Evolutionary conservation across 2,113 vertebrate genomes (phyloP), one percentile per base, ranked within the genome.

Genomic region (Tringa solitaria): DNA sequence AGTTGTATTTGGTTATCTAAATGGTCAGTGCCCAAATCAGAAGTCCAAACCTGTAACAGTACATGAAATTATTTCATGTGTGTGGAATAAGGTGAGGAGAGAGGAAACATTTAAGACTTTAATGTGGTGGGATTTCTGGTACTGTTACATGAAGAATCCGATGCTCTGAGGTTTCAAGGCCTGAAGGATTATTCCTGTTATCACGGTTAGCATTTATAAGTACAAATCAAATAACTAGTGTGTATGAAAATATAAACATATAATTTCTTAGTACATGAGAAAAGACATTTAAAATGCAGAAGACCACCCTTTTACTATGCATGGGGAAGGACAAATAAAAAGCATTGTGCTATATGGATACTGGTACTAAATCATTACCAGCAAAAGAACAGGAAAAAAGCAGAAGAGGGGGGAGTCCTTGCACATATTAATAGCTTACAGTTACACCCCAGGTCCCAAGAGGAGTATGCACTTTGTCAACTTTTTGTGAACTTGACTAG

Each of bases 391-490:
- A 48, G 15, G 4, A n/a, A 53, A 35, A 61, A 53, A 48, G 27
- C 5, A 72, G 21, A 26, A 75, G 6, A 57, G 5, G 1, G 6
- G 14, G 3, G 2, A 33, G 14, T 28, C 15, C 5, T 48, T 80
- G 18, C 4, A 32, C 6, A 16, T 19, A 17, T 13, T 4, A 83
- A 65, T 9, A 65, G 3, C 7, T 76, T 30, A 45, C 10, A 61
- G 16, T 4, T 59, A 53, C 3, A 68, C 10, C 6, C 3, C 9
- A 68, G 0, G 1, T 64, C 87, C 14, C 3, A 67, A 70, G 0
- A 65, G 8, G 7, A 73, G 51, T 72, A 51, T 12, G 7, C 1
- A 23, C 2, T 56, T 78, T n/a, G 45, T 27, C 2, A 54, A 14
- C 1, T 63, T 79, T 88, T 95, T 79, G 37, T 57, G 9, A 48